Conservation (phyloP, 64 coral and sea anemone species). For the Montipora foliosa region DNA sequence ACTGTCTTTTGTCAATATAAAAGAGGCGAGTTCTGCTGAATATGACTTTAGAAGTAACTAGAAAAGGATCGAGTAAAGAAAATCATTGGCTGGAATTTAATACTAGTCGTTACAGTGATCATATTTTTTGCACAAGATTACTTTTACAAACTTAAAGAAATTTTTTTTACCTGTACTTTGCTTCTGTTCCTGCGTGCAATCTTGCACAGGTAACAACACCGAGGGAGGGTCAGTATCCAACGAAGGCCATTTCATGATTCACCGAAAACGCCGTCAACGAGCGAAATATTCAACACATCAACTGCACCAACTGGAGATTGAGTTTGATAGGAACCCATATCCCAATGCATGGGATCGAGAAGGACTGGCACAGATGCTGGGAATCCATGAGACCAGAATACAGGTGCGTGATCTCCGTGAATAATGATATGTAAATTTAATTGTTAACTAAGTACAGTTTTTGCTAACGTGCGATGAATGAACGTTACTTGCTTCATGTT, state of each 20-base stretch:
- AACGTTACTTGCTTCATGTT: no score
- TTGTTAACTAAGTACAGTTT: no score
- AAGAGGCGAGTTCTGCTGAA: no score
- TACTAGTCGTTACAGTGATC: no score
- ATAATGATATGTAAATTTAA: no score
- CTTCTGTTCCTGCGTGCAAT: background rate
- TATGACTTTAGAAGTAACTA: no score
- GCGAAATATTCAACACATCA: conserved; percentile 46
- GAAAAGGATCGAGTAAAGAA: no score
- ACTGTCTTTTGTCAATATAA: no score
- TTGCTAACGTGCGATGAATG: no score
- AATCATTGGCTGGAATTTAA: no score
- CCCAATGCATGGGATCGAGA: conserved; percentile 49
- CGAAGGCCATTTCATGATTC: background rate
- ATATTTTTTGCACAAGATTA: background rate
- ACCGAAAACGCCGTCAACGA: conserved; percentile 15
- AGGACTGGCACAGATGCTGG: conserved; percentile 1
- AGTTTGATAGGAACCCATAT: conserved; percentile 65
- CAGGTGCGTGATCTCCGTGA: background rate
- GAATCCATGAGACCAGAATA: conserved; percentile 52
- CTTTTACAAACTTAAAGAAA: no score
- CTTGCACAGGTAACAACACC: background rate
- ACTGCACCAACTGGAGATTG: conserved; percentile 21
- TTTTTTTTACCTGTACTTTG: background rate
- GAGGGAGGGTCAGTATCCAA: background rate